Evolutionary conservation across 2,888 invertebrate genomes (phyloP).

Genomic region (Venusia cambrica): DNA sequence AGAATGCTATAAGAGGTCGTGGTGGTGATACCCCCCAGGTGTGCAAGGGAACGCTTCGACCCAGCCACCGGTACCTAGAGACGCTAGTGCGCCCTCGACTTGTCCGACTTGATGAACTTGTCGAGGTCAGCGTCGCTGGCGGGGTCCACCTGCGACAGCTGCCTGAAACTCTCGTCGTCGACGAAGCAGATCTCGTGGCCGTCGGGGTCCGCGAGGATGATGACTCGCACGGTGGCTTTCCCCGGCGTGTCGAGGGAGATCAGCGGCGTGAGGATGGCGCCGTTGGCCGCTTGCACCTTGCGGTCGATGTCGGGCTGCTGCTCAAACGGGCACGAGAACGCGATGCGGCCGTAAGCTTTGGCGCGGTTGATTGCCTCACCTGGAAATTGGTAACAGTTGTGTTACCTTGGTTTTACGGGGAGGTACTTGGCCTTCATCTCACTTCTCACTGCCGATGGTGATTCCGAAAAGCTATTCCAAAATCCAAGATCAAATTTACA

Average conservation of each 20-base stretch:
- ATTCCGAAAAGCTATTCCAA: too few species aligned
- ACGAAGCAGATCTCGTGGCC: conserved; percentile 99
- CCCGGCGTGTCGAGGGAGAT: conserved; percentile 98
- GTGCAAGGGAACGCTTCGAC: too few species aligned
- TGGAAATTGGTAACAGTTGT: conserved; percentile 56
- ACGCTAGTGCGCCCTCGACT: conserved; percentile 70
- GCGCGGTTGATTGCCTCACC: conserved; percentile 88
- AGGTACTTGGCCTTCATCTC: too few species aligned
- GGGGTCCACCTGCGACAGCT: conserved; percentile 93
- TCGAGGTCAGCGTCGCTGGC: conserved; percentile 89
- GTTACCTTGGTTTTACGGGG: too few species aligned
- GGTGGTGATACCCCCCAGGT: too few species aligned
- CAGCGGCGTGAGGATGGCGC: conserved; percentile 92
- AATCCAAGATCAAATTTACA: too few species aligned
- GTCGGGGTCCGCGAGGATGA: conserved; percentile 98
- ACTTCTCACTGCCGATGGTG: too few species aligned
- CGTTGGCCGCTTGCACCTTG: conserved; percentile 84
- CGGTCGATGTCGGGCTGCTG: conserved; percentile 89
- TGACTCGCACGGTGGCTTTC: conserved; percentile 97
- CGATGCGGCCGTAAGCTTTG: conserved; percentile 96
- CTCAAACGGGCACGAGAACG: conserved; percentile 92
- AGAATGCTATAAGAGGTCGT: conserved; percentile 4
- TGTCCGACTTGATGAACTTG: conserved; percentile 86
- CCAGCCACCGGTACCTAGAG: conserved; percentile 13
- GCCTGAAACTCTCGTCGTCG: conserved; percentile 95